Evolutionary conservation across 1,140 invertebrate genomes (phyloP).

Genomic region (Luehdorfia chinensis): DNA sequence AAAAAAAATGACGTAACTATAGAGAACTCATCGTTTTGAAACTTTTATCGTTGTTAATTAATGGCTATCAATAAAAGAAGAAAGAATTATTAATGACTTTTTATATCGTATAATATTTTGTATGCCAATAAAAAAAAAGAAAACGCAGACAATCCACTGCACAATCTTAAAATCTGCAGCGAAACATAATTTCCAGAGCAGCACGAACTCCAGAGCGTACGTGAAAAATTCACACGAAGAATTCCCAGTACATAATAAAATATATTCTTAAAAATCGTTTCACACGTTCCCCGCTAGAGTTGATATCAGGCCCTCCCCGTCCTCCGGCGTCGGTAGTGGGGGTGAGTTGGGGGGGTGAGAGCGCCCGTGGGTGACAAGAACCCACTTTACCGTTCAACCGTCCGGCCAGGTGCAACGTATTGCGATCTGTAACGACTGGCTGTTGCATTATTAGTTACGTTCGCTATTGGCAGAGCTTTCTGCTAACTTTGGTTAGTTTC

Average conservation of each 20-base stretch:
- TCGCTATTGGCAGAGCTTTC: constrained; percentile 5
- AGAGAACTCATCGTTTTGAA: no score
- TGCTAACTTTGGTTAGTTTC: no score
- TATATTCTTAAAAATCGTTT: constrained; percentile 48
- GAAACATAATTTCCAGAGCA: constrained; percentile 4
- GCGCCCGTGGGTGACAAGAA: constrained; percentile 14
- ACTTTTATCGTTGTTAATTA: no score
- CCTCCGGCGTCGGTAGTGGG: constrained; percentile 13
- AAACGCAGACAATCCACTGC: constrained; percentile 5
- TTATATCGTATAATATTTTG: no score
- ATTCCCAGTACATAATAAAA: constrained; percentile 16
- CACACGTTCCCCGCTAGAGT: constrained; percentile 30
- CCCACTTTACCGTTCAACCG: constrained; percentile 8
- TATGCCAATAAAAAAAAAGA: no score
- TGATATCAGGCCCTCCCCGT: constrained; percentile 20
- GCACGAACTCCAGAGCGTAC: constrained; percentile 9
- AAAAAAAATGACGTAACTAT: no score
- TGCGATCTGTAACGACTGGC: constrained; percentile 16
- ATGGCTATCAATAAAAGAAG: no score
- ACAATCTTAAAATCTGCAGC: constrained; percentile 10
- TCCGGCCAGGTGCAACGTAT: constrained; percentile 22
- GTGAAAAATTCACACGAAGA: constrained; percentile 28
- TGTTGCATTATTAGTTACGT: constrained; percentile 16
- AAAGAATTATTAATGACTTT: no score
- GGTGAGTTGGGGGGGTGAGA: constrained; percentile 7